These are phyloP conservation scores for Taenaris catops DNA, from an alignment of 2,888 invertebrate species.

Conservation along the genomic window DNA sequence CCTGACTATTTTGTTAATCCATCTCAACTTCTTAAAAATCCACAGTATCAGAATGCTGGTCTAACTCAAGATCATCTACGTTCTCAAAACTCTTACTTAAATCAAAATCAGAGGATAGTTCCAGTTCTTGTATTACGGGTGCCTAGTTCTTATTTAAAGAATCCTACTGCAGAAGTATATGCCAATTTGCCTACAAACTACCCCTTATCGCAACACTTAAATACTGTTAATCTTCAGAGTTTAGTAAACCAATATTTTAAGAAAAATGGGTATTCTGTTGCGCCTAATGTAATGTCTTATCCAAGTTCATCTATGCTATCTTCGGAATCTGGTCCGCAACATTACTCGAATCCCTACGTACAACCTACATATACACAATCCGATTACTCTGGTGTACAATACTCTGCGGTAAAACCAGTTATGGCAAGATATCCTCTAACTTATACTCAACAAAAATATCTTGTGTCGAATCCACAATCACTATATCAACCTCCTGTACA, in stretches of 20 bases:
- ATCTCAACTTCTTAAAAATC: constrained; percentile 58
- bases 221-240: constrained; percentile 76
- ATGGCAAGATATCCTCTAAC: constrained; percentile 66
- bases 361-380: constrained; percentile 63
- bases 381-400: constrained; percentile 65
- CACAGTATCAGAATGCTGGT: constrained; percentile 71
- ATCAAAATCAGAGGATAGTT: constrained; percentile 66
- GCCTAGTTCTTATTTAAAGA: constrained; percentile 76
- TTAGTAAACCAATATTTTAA: constrained; percentile 75
- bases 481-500: constrained; percentile 48
- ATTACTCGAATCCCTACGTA: constrained; percentile 58
- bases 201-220: constrained; percentile 73
- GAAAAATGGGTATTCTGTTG: constrained; percentile 59
- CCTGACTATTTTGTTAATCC: constrained; percentile 68
- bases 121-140: constrained; percentile 80
- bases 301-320: constrained; percentile 36
- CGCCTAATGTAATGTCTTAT: constrained; percentile 59
- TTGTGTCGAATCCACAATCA: constrained; percentile 43
- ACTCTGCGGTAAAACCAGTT: constrained; percentile 69
- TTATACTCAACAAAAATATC: constrained; percentile 46
- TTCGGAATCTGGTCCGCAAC: constrained; percentile 41
- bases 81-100: constrained; percentile 48
- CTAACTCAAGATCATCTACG: constrained; percentile 67
- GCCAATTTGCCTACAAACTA: constrained; percentile 77
- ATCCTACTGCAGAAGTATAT: constrained; percentile 73